Evolutionary conservation across 2,888 invertebrate species (phyloP).

Genomic region (Netelia melanura): DNA sequence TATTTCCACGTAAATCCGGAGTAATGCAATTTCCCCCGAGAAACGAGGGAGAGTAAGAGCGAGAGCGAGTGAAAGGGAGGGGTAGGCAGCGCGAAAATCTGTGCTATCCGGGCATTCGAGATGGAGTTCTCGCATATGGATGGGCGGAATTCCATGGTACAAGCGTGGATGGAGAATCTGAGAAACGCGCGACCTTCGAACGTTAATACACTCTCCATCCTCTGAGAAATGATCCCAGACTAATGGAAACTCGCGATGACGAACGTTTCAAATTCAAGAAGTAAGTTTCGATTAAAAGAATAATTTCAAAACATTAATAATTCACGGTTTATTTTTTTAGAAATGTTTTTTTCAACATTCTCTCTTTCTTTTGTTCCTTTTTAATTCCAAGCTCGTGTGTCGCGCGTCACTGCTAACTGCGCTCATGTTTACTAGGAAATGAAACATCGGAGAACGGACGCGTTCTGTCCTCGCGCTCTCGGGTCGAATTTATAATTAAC

Average conservation of each 20-base stretch:
- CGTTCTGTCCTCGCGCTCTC: conserved; percentile 65
- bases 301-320: no score
- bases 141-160: conserved; percentile 55
- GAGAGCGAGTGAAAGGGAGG: no score
- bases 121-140: conserved; percentile 29
- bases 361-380: not conserved
- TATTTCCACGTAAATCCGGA: conserved; percentile 60
- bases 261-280: no score
- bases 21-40: conserved; percentile 58
- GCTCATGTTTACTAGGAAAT: conserved; percentile 71
- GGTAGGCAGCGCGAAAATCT: conserved; percentile 30
- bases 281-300: no score
- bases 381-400: not conserved
- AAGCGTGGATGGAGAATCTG: conserved; percentile 22
- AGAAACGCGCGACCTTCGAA: not conserved
- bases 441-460: conserved; percentile 39
- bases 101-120: conserved; percentile 38
- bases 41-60: conserved; percentile 12
- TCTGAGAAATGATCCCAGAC: not conserved
- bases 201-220: not conserved
- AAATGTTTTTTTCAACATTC: no score
- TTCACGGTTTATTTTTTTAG: no score
- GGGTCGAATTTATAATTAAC: conserved; percentile 80
- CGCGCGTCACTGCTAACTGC: conserved; percentile 3
- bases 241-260: not conserved